A percentile compares a stretch with the other conserved stretches of the same genome.
Evolutionary conservation across 2,888 invertebrate genomes (phyloP).

Genomic region (Hyles lineata): DNA sequence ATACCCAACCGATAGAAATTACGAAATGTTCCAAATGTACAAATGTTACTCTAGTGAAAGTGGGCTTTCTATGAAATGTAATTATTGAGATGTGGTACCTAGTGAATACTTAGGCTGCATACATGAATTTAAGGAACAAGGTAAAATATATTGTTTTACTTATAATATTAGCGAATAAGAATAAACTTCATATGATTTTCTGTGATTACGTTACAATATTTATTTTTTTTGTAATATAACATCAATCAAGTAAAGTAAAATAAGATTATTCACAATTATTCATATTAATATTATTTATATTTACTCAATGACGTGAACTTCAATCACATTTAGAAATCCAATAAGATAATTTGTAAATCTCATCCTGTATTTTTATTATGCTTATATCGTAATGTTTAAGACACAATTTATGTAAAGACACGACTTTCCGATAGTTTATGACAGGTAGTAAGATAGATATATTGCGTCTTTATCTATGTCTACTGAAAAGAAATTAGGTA

Average conservation of each 20-base stretch:
- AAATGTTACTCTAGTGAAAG: slow-evolving; percentile 71
- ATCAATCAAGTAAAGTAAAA: not conserved
- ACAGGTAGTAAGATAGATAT: not conserved
- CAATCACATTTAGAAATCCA: not conserved
- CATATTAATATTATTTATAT: not conserved
- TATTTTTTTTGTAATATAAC: not conserved
- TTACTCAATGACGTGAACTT: not conserved
- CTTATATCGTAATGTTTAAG: too few relatives aligned
- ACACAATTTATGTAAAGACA: too few relatives aligned
- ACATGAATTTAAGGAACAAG: slow-evolving; percentile 75
- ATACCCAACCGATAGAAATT: not conserved
- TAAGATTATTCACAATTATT: not conserved
- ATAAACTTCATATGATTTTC: not conserved
- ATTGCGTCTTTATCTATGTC: not conserved
- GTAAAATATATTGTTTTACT: slow-evolving; percentile 45
- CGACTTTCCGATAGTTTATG: too few relatives aligned
- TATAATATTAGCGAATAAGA: too few relatives aligned
- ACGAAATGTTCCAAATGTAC: slow-evolving; percentile 33
- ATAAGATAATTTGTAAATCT: not conserved
- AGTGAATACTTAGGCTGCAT: slow-evolving; percentile 69
- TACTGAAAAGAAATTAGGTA: not conserved
- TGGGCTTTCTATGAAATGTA: slow-evolving; percentile 66
- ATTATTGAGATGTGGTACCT: slow-evolving; percentile 75
- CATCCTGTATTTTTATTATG: not conserved
- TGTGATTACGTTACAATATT: not conserved